These are phyloP conservation scores for Lepidochitona cinerea DNA, from an alignment of 2,888 invertebrate genomes.

Conservation along the genomic window DNA sequence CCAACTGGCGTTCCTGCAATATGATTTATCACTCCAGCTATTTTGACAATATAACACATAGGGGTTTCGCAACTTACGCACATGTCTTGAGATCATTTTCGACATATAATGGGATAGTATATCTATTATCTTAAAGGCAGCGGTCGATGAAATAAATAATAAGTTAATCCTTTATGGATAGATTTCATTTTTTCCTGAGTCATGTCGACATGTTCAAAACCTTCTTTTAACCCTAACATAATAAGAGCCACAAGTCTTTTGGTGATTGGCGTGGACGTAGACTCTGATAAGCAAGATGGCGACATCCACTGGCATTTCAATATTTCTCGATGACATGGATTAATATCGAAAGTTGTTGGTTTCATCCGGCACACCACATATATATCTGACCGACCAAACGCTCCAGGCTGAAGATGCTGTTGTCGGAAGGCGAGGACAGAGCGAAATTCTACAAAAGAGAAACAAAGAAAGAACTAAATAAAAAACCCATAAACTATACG, in stretches of 20 bases:
- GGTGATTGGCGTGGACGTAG: slow-evolving; percentile 46
- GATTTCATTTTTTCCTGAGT: slow-evolving; percentile 50
- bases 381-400: slow-evolving; percentile 67
- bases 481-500: no score
- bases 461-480: no score
- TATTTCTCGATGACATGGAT: slow-evolving; percentile 59
- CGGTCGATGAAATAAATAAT: slow-evolving; percentile 47
- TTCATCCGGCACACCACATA: slow-evolving; percentile 64
- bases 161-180: slow-evolving; percentile 54
- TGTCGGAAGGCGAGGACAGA: slow-evolving; percentile 64
- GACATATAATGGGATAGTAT: no score
- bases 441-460: slow-evolving; percentile 56
- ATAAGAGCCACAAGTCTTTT: slow-evolving; percentile 42
- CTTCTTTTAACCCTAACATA: slow-evolving; percentile 48
- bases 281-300: slow-evolving; percentile 42
- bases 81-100: no score
- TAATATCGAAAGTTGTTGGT: slow-evolving; percentile 57
- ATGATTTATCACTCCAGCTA: no score
- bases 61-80: no score
- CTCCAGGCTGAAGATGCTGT: slow-evolving; percentile 63
- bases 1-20: no score
- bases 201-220: slow-evolving; percentile 58
- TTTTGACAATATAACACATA: no score
- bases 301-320: slow-evolving; percentile 61
- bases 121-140: slow-evolving; percentile 6